Evolutionary conservation across 2,797 vertebrate species (phyloP).

Genomic region (Rhinatrema bivittatum): DNA sequence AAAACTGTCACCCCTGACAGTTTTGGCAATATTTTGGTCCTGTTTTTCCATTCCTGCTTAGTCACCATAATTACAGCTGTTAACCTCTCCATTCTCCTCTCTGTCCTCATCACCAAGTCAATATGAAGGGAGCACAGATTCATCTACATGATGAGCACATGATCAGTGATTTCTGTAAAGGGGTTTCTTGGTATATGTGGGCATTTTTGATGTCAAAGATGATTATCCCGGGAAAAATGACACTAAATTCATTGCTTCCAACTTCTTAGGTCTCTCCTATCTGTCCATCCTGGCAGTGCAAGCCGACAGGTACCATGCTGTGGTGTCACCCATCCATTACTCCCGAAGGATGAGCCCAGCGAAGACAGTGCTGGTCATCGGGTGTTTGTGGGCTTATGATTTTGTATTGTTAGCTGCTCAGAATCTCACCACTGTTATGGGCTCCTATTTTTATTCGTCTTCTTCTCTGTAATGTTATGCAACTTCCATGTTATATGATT

Average conservation of each 20-base stretch:
- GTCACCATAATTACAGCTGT: slow-evolving; percentile 37
- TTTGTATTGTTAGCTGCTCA: slow-evolving; percentile 47
- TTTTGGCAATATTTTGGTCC: slow-evolving; percentile 12
- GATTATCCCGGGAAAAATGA: slow-evolving; percentile 37
- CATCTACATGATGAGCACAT: slow-evolving; percentile 73
- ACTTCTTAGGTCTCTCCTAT: slow-evolving; percentile 64
- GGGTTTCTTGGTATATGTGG: slow-evolving; percentile 62
- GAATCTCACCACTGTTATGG: slow-evolving; percentile 52
- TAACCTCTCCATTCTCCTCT: slow-evolving; percentile 54
- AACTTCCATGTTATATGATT: slow-evolving; percentile 38
- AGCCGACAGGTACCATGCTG: slow-evolving; percentile 62
- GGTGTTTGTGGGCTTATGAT: slow-evolving; percentile 55
- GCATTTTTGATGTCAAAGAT: slow-evolving; percentile 55
- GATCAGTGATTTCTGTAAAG: slow-evolving; percentile 62
- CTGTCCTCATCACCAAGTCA: slow-evolving; percentile 43
- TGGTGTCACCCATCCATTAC: slow-evolving; percentile 53
- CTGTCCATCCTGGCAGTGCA: slow-evolving; percentile 66
- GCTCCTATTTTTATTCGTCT: slow-evolving; percentile 51
- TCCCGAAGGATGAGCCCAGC: slow-evolving; percentile 47
- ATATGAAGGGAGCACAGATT: slow-evolving; percentile 61
- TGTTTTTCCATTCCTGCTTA: slow-evolving; percentile 21
- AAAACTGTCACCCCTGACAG: slow-evolving; percentile 2
- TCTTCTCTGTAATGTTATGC: slow-evolving; percentile 37
- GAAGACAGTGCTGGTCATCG: slow-evolving; percentile 51
- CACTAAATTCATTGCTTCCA: slow-evolving; percentile 51